phyloP scores from a whole-genome alignment of 2,888 invertebrate species.

The Rotaria macrura region DNA sequence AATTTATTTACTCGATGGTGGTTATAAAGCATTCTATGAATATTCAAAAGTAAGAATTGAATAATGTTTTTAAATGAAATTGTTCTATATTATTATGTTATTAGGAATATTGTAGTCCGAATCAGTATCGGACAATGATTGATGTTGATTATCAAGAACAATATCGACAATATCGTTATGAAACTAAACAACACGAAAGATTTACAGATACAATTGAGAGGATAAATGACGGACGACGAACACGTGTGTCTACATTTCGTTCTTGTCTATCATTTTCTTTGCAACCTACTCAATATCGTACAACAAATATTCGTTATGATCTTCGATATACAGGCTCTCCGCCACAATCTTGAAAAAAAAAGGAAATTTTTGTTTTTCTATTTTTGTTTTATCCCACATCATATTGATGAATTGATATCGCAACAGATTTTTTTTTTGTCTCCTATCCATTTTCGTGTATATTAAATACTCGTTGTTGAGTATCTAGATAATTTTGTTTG shows the following conservation, averaged over 20 bases:
- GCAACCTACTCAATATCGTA: not conserved
- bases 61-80: too few species aligned
- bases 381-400: not conserved
- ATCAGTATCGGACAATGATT: constrained; percentile 3
- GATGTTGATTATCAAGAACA: not conserved
- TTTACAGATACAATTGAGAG: not conserved
- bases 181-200: not conserved
- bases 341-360: not conserved
- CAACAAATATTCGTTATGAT: not conserved
- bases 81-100: not conserved
- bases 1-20: constrained; percentile 32
- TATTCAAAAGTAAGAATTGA: constrained; percentile 6
- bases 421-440: not conserved
- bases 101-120: not conserved
- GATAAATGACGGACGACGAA: not conserved
- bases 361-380: not conserved
- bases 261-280: not conserved
- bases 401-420: not conserved
- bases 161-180: not conserved
- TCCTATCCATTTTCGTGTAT: not conserved
- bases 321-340: not conserved
- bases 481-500: not conserved
- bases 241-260: not conserved
- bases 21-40: constrained; percentile 34
- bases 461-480: not conserved